phyloP scores from a whole-genome alignment of 2,888 invertebrate species.

The Macrosoma leucophasiata region DNA sequence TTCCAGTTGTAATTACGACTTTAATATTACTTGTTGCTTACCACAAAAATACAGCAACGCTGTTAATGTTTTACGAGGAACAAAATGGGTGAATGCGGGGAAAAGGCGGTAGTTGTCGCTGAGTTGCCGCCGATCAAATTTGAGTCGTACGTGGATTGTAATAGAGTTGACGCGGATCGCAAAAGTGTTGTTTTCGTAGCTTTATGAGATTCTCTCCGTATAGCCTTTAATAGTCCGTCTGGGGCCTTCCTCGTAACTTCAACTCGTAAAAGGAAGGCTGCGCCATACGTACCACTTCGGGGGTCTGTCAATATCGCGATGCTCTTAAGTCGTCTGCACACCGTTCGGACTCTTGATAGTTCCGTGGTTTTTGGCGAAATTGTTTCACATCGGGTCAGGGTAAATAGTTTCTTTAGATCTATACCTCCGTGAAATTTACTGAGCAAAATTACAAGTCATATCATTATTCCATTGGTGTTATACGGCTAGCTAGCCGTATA shows the following conservation, averaged over 20 bases:
- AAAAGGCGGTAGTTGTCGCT: slow-evolving; percentile 37
- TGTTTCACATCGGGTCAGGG: too few species aligned
- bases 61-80: slow-evolving; percentile 68
- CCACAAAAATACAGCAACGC: slow-evolving; percentile 53
- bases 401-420: too few species aligned
- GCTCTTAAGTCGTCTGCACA: too few species aligned
- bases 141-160: slow-evolving; percentile 29
- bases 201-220: slow-evolving; percentile 55
- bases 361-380: too few species aligned
- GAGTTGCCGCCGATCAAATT: slow-evolving; percentile 28
- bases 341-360: too few species aligned
- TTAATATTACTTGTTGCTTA: slow-evolving; percentile 66
- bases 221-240: slow-evolving; percentile 62
- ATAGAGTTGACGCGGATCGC: slow-evolving; percentile 31
- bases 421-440: too few species aligned
- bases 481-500: too few species aligned
- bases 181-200: slow-evolving; percentile 39
- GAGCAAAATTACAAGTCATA: too few species aligned
- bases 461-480: too few species aligned
- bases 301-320: slow-evolving; percentile 3
- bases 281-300: slow-evolving; percentile 27
- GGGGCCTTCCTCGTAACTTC: slow-evolving; percentile 56
- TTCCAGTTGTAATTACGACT: slow-evolving; percentile 52
- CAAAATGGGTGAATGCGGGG: slow-evolving; percentile 55
- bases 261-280: slow-evolving; percentile 54